phyloP scores from a whole-genome alignment of 2,113 vertebrate species.

The Pantherophis guttatus region DNA sequence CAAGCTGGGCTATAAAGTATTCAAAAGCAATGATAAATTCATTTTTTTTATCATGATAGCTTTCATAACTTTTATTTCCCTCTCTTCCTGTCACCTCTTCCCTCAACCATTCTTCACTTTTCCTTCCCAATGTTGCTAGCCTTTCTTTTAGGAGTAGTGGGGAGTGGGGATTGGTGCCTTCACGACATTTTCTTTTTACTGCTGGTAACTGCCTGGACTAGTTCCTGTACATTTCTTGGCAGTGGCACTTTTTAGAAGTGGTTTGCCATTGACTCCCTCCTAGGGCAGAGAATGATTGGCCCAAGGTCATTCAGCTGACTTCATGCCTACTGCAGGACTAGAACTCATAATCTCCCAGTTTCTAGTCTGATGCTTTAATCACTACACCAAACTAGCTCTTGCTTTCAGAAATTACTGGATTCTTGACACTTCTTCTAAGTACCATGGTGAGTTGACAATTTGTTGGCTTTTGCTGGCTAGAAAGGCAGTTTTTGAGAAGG shows the following conservation, averaged over 20 bases:
- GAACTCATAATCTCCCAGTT: not conserved
- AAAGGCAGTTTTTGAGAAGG: not conserved
- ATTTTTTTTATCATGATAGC: not conserved
- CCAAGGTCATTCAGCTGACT: not conserved
- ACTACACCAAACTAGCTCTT: not conserved
- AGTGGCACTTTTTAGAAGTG: not conserved
- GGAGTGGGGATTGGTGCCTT: not conserved
- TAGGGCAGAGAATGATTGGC: not conserved
- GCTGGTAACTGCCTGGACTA: not conserved
- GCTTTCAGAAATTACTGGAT: not conserved
- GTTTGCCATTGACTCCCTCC: not conserved
- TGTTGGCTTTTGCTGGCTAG: not conserved
- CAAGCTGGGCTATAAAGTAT: conserved; percentile 69
- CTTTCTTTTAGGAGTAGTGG: not conserved
- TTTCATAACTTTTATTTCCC: not conserved
- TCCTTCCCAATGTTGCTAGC: not conserved
- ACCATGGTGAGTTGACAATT: not conserved
- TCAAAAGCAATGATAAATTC: not conserved
- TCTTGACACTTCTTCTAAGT: not conserved
- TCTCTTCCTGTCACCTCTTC: not conserved
- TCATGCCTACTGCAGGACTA: not conserved
- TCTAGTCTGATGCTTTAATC: not conserved
- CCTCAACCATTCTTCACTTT: not conserved
- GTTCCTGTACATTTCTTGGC: not conserved
- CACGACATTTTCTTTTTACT: not conserved